Base-by-base conservation (phyloP, 1,140 invertebrate species). In the Penaeus japonicus region DNA sequence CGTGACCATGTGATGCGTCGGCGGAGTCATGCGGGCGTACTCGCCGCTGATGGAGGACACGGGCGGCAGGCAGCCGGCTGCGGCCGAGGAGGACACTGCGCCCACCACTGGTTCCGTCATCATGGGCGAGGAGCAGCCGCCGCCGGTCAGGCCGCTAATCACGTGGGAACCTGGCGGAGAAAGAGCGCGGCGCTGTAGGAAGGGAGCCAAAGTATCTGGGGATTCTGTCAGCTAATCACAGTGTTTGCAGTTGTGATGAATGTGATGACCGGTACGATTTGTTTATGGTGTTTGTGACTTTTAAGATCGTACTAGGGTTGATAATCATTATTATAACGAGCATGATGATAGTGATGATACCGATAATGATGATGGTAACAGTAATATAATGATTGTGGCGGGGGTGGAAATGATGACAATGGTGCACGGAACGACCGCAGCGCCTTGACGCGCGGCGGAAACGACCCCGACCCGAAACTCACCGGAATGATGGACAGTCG, bases 21-120 rank as follows among this genome's bases (percentile, higher is more conserved):
- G 86, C 24, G 86, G 86, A 32, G 86, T 87, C 86, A 87, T 87
- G 62, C 86, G 79, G 62, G 86, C 86, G 86, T 87, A 87, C 27
- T 87, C 86, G 22, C 86, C 86, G 62, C 86, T 55, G 78, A 87
- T 87, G 17, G 79, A 83, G 78, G 86, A 87, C n/a, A 87, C 86
- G 79, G 86, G 86, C 62, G 86, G 86, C 22, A 87, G 86, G 65
- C 86, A 87, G 85, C 55, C 85, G 20, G 85, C 54, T 18, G 78
- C 12, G 86, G 65, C 47, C 7, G 86, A 87, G 79, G 86, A 82
- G 18, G 80, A 32, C 35, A 81, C 78, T 22, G 78, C 78, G 24
- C 78, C 86, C 79, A 87, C 86, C 20, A 62, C 79, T 7, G 78
- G 62, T 47, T 87, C 86, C 39, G 79, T 75, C 86, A 87, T 87